Evolutionary conservation across 2,888 invertebrate genomes (phyloP).

Genomic region (Ophion ventricosus): DNA sequence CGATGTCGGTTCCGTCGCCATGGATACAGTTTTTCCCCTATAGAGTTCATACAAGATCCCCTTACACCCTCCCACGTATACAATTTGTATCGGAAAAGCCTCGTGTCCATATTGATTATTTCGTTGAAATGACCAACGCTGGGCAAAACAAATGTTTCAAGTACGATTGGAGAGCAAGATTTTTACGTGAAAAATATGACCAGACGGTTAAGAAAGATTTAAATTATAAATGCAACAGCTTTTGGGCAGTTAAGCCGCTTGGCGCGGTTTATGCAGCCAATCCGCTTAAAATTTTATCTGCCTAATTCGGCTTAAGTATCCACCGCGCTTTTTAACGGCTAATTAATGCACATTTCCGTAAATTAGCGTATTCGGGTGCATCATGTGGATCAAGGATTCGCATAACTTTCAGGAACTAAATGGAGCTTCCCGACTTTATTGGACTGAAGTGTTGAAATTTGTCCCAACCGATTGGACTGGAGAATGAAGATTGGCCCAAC

Average conservation of each 20-base stretch:
- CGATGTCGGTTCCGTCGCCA: constrained; percentile 64
- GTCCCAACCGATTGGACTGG: too few species aligned
- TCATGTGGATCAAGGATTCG: neutral
- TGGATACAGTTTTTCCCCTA: constrained; percentile 50
- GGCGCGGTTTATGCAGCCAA: constrained; percentile 5
- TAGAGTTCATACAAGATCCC: neutral
- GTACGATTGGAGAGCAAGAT: too few species aligned
- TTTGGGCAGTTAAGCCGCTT: neutral
- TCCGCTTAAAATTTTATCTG: constrained; percentile 19
- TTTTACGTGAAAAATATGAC: neutral
- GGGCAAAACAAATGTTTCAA: too few species aligned
- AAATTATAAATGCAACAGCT: neutral
- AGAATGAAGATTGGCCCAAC: too few species aligned
- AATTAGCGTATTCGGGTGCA: neutral
- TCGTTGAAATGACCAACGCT: too few species aligned
- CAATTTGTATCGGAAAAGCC: neutral
- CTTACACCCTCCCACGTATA: neutral
- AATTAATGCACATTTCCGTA: constrained; percentile 12
- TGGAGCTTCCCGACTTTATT: neutral
- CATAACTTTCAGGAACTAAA: neutral
- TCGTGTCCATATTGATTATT: neutral
- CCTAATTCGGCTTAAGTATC: neutral
- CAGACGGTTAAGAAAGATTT: neutral
- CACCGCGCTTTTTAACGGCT: neutral
- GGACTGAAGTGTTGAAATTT: too few species aligned